These are phyloP conservation scores for Lepus americanus DNA, from an alignment of 2,113 vertebrate genomes.

Conservation along the genomic window DNA sequence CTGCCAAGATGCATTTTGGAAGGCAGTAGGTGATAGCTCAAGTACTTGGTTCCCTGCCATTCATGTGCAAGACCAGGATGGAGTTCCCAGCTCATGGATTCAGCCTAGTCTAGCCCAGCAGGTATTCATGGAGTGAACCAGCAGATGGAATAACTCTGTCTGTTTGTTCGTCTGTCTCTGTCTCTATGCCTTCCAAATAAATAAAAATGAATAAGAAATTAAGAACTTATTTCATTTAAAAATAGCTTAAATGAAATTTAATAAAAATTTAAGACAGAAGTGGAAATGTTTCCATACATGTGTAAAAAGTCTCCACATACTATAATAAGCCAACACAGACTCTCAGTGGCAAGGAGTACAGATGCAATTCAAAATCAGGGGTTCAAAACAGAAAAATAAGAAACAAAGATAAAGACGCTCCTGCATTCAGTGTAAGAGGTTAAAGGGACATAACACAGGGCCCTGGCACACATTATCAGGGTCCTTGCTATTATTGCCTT, in stretches of 20 bases:
- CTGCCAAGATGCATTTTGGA: too few species aligned
- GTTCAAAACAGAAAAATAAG: background rate
- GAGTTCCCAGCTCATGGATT: too few species aligned
- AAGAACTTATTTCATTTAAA: background rate
- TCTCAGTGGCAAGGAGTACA: background rate
- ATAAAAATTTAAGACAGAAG: background rate
- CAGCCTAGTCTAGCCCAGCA: too few species aligned
- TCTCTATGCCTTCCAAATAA: too few species aligned
- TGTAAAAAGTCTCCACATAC: background rate
- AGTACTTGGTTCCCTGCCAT: too few species aligned
- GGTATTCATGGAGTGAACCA: too few species aligned
- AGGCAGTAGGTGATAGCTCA: too few species aligned
- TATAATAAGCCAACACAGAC: background rate
- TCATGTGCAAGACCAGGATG: too few species aligned
- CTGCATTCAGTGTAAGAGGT: background rate
- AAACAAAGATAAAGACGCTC: background rate
- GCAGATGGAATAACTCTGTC: too few species aligned
- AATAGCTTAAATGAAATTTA: background rate
- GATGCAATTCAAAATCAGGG: background rate
- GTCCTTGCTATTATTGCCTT: background rate
- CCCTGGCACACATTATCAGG: too few species aligned
- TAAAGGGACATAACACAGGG: background rate
- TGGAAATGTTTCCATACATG: background rate
- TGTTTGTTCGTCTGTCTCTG: too few species aligned
- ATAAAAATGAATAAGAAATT: too few species aligned